A percentile compares a stretch with the other conserved stretches of the same genome.
phyloP scores from a whole-genome alignment of 1,140 invertebrate species.

The Drosophila melanica region DNA sequence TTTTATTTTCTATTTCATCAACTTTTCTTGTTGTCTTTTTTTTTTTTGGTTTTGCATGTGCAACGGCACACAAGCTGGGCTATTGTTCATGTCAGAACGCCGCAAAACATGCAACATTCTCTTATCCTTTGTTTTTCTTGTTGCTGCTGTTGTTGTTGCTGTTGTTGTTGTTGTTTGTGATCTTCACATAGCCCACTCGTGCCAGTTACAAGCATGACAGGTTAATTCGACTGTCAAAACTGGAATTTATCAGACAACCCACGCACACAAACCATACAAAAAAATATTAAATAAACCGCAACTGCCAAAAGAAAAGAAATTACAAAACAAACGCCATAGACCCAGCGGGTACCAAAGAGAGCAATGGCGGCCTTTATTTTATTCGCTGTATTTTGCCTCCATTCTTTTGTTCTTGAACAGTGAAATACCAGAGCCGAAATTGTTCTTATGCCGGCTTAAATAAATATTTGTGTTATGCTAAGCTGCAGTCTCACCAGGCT shows the following conservation, averaged over 20 bases:
- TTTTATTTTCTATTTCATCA: slow-evolving; percentile 1
- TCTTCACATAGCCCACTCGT: slow-evolving; percentile 32
- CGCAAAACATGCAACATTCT: slow-evolving; percentile 51
- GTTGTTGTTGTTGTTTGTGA: slow-evolving; percentile 33
- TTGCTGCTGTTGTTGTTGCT: slow-evolving; percentile 13
- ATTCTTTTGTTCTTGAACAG: slow-evolving; percentile 1
- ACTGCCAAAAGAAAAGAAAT: slow-evolving; percentile 19
- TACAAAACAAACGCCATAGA: background rate
- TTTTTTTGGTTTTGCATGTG: slow-evolving; percentile 31
- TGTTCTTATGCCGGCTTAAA: slow-evolving; percentile 16
- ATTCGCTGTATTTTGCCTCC: background rate
- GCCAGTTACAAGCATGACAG: slow-evolving; percentile 52
- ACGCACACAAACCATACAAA: slow-evolving; percentile 4
- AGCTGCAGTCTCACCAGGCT: slow-evolving; percentile 22
- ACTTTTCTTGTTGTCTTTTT: background rate
- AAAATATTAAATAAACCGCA: slow-evolving; percentile 31
- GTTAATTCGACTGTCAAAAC: slow-evolving; percentile 67
- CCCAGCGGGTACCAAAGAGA: slow-evolving; percentile 5
- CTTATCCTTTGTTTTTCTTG: slow-evolving; percentile 28
- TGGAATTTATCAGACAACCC: slow-evolving; percentile 58
- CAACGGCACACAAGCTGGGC: slow-evolving; percentile 15
- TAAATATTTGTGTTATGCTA: slow-evolving; percentile 33
- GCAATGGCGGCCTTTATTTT: background rate
- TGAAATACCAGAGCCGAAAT: slow-evolving; percentile 1
- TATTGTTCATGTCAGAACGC: slow-evolving; percentile 39